These are phyloP conservation scores for Globodera rostochiensis DNA, from an alignment of 1,140 invertebrate species.

Conservation along the genomic window DNA sequence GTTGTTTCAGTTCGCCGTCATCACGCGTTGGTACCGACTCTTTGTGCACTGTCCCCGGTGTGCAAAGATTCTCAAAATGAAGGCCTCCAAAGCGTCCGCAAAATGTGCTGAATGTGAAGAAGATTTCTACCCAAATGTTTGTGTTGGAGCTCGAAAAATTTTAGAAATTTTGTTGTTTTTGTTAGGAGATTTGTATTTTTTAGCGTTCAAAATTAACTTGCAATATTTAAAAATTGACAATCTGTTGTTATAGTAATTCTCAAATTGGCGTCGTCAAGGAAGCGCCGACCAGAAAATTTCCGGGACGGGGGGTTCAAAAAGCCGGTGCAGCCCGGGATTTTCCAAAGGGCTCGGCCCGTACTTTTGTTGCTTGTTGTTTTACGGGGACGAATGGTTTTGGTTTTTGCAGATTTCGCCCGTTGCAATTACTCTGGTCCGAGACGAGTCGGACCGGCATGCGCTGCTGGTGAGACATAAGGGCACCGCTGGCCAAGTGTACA, in stretches of 20 bases:
- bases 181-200: too few relatives aligned
- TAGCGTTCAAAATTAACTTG: too few relatives aligned
- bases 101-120: constrained; percentile 43
- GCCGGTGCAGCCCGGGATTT: too few relatives aligned
- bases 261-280: too few relatives aligned
- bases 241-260: too few relatives aligned
- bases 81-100: constrained; percentile 54
- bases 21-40: constrained; percentile 54
- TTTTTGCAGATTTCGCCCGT: constrained; percentile 67
- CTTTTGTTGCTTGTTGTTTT: too few relatives aligned
- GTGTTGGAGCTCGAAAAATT: not conserved
- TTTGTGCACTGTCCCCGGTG: constrained; percentile 57
- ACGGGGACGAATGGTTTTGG: too few relatives aligned
- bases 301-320: too few relatives aligned
- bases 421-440: constrained; percentile 70
- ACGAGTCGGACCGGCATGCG: constrained; percentile 67
- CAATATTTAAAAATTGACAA: too few relatives aligned
- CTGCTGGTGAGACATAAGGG: constrained; percentile 69
- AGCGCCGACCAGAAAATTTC: too few relatives aligned
- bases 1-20: constrained; percentile 52
- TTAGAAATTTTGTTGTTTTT: too few relatives aligned
- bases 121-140: constrained; percentile 52
- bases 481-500: constrained; percentile 70
- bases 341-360: too few relatives aligned
- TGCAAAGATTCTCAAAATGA: constrained; percentile 37